A percentile compares a stretch with the other conserved stretches of the same genome.
These are phyloP conservation scores for Apamea anceps DNA, from an alignment of 2,888 invertebrate species.

Conservation along the genomic window DNA sequence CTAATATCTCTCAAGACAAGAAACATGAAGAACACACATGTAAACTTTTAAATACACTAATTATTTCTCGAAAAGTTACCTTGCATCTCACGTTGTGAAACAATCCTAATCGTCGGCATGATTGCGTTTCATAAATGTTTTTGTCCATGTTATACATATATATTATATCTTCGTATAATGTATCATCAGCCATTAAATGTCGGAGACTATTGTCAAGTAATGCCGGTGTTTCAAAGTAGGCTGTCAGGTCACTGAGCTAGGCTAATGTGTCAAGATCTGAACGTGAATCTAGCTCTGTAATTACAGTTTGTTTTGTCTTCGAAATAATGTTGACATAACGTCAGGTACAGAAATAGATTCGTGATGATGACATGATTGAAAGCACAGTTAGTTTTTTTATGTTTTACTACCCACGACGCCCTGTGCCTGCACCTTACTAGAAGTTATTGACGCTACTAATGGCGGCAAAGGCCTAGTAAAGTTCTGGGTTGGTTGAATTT, in stretches of 20 bases:
- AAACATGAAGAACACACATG: conserved; percentile 21
- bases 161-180: conserved; percentile 20
- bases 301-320: conserved; percentile 37
- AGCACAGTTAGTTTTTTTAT: not conserved
- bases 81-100: conserved; percentile 40
- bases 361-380: not conserved
- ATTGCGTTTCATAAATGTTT: conserved; percentile 38
- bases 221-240: conserved; percentile 31
- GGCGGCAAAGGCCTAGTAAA: rapidly evolving
- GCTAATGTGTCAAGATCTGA: conserved; percentile 54
- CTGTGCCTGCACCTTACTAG: too few species aligned
- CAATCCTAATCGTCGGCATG: conserved; percentile 43
- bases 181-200: conserved; percentile 15
- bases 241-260: conserved; percentile 43
- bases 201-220: conserved; percentile 33
- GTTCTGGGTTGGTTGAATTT: not conserved
- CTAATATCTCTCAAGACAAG: conserved; percentile 22
- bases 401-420: not conserved
- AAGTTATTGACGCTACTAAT: not conserved
- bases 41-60: conserved; percentile 34
- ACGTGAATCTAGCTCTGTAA: conserved; percentile 25
- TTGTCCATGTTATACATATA: conserved; percentile 40
- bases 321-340: conserved; percentile 27
- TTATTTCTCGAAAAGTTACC: conserved; percentile 40
- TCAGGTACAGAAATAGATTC: conserved; percentile 9